A percentile compares a stretch with the other conserved stretches of the same genome.
Evolutionary conservation across 2,797 vertebrate species (phyloP).

Genomic region (Aeoliscus strigatus): DNA sequence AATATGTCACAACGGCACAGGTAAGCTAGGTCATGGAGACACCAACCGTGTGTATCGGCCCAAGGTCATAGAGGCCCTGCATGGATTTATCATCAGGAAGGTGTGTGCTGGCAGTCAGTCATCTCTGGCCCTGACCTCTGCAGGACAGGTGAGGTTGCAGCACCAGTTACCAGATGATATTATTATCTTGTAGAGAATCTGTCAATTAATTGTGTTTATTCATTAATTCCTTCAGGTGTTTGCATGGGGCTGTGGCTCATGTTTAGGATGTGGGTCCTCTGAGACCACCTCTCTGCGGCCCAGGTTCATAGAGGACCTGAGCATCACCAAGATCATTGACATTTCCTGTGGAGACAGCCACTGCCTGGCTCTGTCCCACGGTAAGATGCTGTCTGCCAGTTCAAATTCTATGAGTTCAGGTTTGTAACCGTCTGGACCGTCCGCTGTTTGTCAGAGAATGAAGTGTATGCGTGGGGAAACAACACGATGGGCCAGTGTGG

Average conservation of each 20-base stretch:
- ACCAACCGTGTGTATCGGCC: conserved; percentile 81
- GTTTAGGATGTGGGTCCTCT: conserved; percentile 80
- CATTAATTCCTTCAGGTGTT: conserved; percentile 68
- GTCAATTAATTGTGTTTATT: not conserved
- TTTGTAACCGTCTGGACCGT: too few species aligned
- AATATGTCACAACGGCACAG: conserved; percentile 52
- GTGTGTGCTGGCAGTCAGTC: conserved; percentile 83
- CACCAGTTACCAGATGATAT: too few species aligned
- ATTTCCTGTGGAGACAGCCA: conserved; percentile 84
- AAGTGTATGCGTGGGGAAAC: conserved; percentile 84
- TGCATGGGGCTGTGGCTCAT: conserved; percentile 82
- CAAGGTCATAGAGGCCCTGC: conserved; percentile 79
- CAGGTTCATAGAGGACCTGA: conserved; percentile 77
- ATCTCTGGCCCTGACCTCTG: conserved; percentile 80
- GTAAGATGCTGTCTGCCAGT: too few species aligned
- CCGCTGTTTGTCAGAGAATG: conserved; percentile 70
- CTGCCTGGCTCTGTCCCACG: conserved; percentile 80
- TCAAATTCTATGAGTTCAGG: too few species aligned
- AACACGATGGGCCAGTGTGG: conserved; percentile 85
- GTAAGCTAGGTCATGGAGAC: conserved; percentile 83
- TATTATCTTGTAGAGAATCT: too few species aligned
- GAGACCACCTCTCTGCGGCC: conserved; percentile 79
- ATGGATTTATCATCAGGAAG: conserved; percentile 82
- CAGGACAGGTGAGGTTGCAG: conserved; percentile 82
- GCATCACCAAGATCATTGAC: conserved; percentile 80